Evolutionary conservation across 2,888 invertebrate species (phyloP).

Genomic region (Drymonia ruficornis): DNA sequence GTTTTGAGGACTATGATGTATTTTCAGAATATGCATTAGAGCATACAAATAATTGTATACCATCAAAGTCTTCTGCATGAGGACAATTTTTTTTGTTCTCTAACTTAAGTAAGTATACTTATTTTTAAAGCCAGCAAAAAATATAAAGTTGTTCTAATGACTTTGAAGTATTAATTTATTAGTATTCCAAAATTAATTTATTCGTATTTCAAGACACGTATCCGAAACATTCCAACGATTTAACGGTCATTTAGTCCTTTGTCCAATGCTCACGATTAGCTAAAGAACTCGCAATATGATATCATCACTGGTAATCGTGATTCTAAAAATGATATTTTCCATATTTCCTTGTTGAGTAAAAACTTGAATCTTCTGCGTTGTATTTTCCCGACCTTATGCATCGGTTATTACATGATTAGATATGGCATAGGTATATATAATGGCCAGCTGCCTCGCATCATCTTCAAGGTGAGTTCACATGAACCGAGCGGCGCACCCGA

Average conservation of each 20-base stretch:
- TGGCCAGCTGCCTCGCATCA: not conserved
- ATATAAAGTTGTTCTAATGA: not conserved
- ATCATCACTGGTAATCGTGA: constrained; percentile 38
- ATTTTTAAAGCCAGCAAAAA: not conserved
- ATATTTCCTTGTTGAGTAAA: constrained; percentile 30
- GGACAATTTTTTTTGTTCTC: not conserved
- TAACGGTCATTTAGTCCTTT: constrained; percentile 16
- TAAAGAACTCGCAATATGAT: constrained; percentile 21
- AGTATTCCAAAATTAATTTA: not conserved
- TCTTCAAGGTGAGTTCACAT: too few species aligned
- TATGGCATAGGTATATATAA: not conserved
- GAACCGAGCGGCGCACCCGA: too few species aligned
- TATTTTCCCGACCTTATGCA: constrained; percentile 12
- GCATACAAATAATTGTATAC: too few species aligned
- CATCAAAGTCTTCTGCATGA: too few species aligned
- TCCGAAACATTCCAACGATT: not conserved
- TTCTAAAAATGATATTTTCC: constrained; percentile 28
- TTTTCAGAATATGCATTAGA: too few species aligned
- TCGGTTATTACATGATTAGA: constrained; percentile 16
- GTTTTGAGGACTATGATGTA: constrained; percentile 12
- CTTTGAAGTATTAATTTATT: not conserved
- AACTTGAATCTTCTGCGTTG: not conserved
- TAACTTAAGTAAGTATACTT: not conserved
- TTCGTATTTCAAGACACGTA: not conserved
- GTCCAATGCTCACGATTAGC: constrained; percentile 23